phyloP scores from a whole-genome alignment of 2,888 invertebrate species.

The Eupithecia pulchellata region DNA sequence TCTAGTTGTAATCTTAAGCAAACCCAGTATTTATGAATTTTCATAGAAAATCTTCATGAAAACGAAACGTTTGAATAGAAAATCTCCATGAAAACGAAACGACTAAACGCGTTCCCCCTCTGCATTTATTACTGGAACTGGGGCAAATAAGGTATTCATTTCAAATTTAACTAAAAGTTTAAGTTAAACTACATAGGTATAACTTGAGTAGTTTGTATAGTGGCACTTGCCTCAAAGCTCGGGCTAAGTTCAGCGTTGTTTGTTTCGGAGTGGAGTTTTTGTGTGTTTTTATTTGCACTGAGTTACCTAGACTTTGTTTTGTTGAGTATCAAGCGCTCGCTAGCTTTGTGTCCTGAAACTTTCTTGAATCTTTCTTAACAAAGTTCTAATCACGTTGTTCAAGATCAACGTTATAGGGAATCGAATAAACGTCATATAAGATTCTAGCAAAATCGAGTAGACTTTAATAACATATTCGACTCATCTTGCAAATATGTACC shows the following conservation, averaged over 20 bases:
- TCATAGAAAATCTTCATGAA: constrained; percentile 20
- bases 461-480: too few relatives aligned
- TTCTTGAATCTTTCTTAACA: background rate
- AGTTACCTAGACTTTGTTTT: constrained; percentile 1
- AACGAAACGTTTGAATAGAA: constrained; percentile 32
- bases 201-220: constrained; percentile 42
- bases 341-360: background rate
- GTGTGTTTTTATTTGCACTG: constrained; percentile 9
- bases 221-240: constrained; percentile 16
- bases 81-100: constrained; percentile 20
- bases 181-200: constrained; percentile 43
- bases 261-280: constrained; percentile 18
- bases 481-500: background rate
- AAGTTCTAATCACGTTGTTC: background rate
- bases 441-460: too few relatives aligned
- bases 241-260: constrained; percentile 32
- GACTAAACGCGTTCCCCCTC: constrained; percentile 21
- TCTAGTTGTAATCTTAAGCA: constrained; percentile 9
- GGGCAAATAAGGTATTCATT: constrained; percentile 49
- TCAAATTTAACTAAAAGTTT: constrained; percentile 44
- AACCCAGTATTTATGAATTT: constrained; percentile 22
- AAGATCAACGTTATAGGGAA: background rate
- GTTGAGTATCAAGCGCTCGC: background rate
- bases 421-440: too few relatives aligned
- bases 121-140: constrained; percentile 29